phyloP scores from a whole-genome alignment of 2,113 vertebrate genomes.

The Periophthalmus modestus region DNA sequence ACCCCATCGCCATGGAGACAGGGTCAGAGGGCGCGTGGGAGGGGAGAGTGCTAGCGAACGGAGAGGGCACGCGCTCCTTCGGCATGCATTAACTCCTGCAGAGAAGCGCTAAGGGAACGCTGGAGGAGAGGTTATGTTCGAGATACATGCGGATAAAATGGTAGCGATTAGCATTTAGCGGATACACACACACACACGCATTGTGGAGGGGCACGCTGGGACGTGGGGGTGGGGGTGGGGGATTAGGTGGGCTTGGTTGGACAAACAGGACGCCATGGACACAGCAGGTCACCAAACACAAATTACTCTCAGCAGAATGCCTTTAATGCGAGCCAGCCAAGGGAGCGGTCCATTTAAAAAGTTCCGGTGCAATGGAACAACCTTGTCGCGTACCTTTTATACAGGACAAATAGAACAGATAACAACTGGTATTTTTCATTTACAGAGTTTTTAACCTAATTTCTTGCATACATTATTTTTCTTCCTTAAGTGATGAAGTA shows the following conservation, averaged over 20 bases:
- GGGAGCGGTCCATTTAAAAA: neutral
- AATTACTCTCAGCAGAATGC: slow-evolving; percentile 13
- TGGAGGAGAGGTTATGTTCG: neutral
- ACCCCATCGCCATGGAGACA: slow-evolving; percentile 5
- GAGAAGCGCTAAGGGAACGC: neutral
- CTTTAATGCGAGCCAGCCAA: neutral
- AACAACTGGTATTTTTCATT: neutral
- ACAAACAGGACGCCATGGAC: slow-evolving; percentile 2
- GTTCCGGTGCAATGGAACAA: neutral
- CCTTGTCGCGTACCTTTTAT: neutral
- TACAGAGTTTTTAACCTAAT: neutral
- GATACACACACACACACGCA: neutral
- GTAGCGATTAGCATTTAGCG: neutral
- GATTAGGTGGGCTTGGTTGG: slow-evolving; percentile 14
- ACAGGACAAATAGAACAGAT: neutral
- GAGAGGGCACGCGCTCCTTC: neutral
- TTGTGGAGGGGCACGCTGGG: neutral
- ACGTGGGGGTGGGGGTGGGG: neutral
- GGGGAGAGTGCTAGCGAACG: neutral
- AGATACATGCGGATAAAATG: neutral
- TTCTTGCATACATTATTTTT: no score
- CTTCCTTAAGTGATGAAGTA: no score
- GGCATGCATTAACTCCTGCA: neutral
- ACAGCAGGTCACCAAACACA: slow-evolving; percentile 13
- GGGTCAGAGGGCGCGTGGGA: neutral